These are phyloP conservation scores for Perognathus longimembris DNA, from an alignment of 2,113 vertebrate genomes.

Conservation along the genomic window DNA sequence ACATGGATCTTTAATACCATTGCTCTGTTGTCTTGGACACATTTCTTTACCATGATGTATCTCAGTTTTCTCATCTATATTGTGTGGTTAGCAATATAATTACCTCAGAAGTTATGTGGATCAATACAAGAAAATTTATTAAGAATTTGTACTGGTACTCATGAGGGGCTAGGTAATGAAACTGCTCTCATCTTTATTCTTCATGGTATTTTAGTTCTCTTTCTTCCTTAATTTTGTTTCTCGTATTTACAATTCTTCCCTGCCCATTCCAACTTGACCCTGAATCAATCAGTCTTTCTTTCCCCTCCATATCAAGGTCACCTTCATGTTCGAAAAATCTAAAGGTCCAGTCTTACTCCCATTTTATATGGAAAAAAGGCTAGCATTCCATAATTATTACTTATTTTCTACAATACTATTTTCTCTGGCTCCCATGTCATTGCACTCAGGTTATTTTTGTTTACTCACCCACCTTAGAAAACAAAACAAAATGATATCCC, in stretches of 20 bases:
- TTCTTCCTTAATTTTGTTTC: neutral
- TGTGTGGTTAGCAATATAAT: neutral
- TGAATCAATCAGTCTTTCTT: neutral
- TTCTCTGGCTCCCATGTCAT: neutral
- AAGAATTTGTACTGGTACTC: neutral
- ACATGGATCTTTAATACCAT: neutral
- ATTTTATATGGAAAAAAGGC: neutral
- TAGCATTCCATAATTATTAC: neutral
- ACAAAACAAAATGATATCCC: too few relatives aligned
- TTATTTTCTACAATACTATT: neutral
- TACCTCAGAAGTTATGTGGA: neutral
- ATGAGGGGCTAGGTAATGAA: neutral
- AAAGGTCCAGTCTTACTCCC: neutral
- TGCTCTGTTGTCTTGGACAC: neutral
- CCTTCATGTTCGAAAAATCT: neutral
- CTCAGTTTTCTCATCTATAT: neutral
- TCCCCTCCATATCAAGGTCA: neutral
- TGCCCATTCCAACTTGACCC: neutral
- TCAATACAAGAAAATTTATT: neutral
- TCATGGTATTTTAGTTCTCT: neutral
- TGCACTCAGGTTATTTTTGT: neutral
- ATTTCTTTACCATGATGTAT: neutral
- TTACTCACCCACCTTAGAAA: neutral
- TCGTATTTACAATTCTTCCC: neutral
- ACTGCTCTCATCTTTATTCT: neutral